phyloP scores from a whole-genome alignment of 2,113 vertebrate genomes.

The Desmodus rotundus region DNA sequence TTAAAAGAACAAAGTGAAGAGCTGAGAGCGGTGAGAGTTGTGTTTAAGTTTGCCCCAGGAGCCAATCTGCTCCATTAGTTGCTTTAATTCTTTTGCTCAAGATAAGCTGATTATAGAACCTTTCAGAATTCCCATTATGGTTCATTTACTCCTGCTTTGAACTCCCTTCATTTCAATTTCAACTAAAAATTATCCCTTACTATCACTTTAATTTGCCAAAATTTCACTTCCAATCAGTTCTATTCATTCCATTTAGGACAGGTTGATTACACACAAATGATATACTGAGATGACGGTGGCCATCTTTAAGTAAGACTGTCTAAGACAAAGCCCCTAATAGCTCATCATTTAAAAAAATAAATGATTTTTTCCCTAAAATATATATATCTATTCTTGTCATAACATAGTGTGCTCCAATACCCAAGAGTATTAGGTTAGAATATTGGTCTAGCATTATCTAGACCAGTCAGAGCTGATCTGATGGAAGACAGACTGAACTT shows the following conservation, averaged over 20 bases:
- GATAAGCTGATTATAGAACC: constrained; percentile 18
- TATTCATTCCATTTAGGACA: constrained; percentile 41
- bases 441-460: not conserved
- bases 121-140: constrained; percentile 25
- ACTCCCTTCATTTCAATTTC: constrained; percentile 24
- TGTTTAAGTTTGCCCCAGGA: not conserved
- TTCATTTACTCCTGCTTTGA: not conserved
- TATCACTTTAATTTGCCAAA: not conserved
- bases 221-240: constrained; percentile 48
- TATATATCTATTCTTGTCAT: not conserved
- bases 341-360: not conserved
- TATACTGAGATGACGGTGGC: not conserved
- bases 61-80: constrained; percentile 17
- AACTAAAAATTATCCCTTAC: constrained; percentile 14
- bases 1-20: not conserved
- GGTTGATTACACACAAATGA: constrained; percentile 24
- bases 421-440: not conserved
- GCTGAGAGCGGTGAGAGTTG: not conserved
- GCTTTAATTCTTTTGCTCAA: constrained; percentile 23
- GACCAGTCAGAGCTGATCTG: not conserved
- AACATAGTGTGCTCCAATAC: not conserved
- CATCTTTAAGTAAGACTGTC: not conserved
- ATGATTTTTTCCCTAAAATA: not conserved
- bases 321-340: not conserved
- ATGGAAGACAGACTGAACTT: not conserved